Evolutionary conservation across 2,797 vertebrate species (phyloP).

Genomic region (Mallotus villosus): DNA sequence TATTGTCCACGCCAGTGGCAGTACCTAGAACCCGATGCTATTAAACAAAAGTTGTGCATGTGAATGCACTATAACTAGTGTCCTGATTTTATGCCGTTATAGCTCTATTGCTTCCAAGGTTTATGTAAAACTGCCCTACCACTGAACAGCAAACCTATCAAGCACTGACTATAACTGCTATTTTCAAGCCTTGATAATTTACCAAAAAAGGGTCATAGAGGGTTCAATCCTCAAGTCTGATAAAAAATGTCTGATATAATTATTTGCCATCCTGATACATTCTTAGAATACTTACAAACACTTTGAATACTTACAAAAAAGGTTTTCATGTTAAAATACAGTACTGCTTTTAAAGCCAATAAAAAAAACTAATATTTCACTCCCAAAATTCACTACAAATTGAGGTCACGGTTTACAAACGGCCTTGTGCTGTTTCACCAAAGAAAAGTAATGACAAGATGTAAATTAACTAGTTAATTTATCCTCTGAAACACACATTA

Average conservation of each 20-base stretch:
- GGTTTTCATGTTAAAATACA: slow-evolving; percentile 34
- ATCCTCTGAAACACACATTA: slow-evolving; percentile 3
- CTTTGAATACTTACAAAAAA: slow-evolving; percentile 36
- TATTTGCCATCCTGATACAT: slow-evolving; percentile 56
- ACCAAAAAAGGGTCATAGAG: slow-evolving; percentile 28
- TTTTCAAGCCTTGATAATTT: slow-evolving; percentile 3
- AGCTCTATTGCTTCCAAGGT: not conserved
- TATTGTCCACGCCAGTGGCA: not conserved
- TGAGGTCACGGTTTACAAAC: slow-evolving; percentile 33
- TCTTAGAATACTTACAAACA: slow-evolving; percentile 41
- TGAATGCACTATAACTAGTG: not conserved
- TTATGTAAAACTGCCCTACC: not conserved
- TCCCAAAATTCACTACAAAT: slow-evolving; percentile 8
- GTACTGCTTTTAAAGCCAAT: slow-evolving; percentile 31
- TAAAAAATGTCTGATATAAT: slow-evolving; percentile 48
- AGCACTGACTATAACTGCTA: slow-evolving; percentile 6
- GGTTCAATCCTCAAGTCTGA: slow-evolving; percentile 23
- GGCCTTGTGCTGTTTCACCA: slow-evolving; percentile 1
- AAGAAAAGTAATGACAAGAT: not conserved
- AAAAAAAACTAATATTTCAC: slow-evolving; percentile 32
- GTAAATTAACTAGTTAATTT: not conserved
- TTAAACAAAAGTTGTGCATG: not conserved
- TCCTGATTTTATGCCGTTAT: too few relatives aligned
- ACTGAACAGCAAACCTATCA: not conserved
- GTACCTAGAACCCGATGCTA: not conserved